Base-by-base conservation (phyloP, 2,888 invertebrate genomes). In the Chrysodeixis includens region DNA sequence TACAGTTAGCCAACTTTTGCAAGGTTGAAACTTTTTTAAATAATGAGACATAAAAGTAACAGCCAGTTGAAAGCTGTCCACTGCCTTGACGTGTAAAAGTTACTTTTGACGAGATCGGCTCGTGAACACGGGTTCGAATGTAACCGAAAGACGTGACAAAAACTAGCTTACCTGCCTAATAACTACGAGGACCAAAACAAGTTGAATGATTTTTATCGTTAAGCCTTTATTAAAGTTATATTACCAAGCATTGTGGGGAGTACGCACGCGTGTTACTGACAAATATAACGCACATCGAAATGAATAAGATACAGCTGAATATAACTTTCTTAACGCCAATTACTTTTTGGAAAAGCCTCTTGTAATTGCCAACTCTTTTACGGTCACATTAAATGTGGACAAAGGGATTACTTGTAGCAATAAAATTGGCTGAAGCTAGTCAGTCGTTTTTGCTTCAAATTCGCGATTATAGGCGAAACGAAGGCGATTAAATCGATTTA, bases 401-500 rank as follows among this genome's bases (percentile, higher is more conserved):
- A 83, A 84, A 80, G 74, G 74, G 71, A 54, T 76, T 61, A 70
- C 74, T 72, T 62, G 58, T 59, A 66, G 82, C 78, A 74, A 86
- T 86, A 86, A 86, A 86, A 79, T 78, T 81, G 76, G 66, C 55
- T 63, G 61, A 66, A 65, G 75, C 74, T 71, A 81, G 81, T 85
- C 82, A 81, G 81, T 85, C 82, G 77, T 72, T 73, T 83, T 82
- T 77, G 79, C 81, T 76, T 80, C 72, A 83, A 79, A 78, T 77
- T 76, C 66, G 63, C 68, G 79, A 73, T 72, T 79, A 72, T 74
- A 79, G 76, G 83, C 82, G 83, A 79, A 79, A 72, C 82, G 82
- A 86, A 84, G 78, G 81, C 81, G 79, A 81, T 83, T 83, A 76
- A 77, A 82, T 77, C 76, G 78, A 74, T 79, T 78, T 80, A 83